Evolutionary conservation across 2,888 invertebrate genomes (phyloP), one percentile per base, ranked within the genome.

Genomic region (Quadriops clusia): DNA sequence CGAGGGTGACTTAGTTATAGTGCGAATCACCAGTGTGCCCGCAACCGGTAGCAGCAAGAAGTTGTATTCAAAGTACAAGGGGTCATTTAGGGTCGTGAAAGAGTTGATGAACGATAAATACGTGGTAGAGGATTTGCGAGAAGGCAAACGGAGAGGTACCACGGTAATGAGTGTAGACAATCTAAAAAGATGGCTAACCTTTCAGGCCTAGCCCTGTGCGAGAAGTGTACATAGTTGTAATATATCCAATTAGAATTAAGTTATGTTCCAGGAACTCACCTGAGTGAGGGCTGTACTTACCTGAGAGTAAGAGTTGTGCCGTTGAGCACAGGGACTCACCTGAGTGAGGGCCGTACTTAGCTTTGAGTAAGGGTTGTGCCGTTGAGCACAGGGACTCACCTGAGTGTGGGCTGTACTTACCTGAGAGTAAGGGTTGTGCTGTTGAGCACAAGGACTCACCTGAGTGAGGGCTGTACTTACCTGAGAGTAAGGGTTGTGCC

Each of bases 1-100:
- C n/a, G 23, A 16, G 23, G 40, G 41, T 11, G 37, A 41, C 11
- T n/a, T 42, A 7, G 41, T 42, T 7, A 33, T 36, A 29, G 34
- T 41, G 4, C 9, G 30, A 20, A 43, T 36, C 7, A 43, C 39
- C 3, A 33, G 34, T 28, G 23, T 23, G 3, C 23, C 26, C 2
- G 17, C 23, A 10, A 41, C 39, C 6, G 42, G 41, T 7, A 10
- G 15, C 6, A 41, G 41, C 31, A 24, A 29, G 7, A 39, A 39
- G 15, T 7, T 39, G 10, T n/a, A 5, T 9, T 28, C 36, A 8
- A 40, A 38, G 18, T 31, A 23, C 13, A 41, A 38, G 28, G 41
- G 39, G 3, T 38, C 37, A 11, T 42, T 41, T 29, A 9, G 12
- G 7, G 18, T 32, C 17, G 24, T 22, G 7, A 32, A 27, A 15